phyloP scores from a whole-genome alignment of 2,797 vertebrate species.

The Thunnus albacares region DNA sequence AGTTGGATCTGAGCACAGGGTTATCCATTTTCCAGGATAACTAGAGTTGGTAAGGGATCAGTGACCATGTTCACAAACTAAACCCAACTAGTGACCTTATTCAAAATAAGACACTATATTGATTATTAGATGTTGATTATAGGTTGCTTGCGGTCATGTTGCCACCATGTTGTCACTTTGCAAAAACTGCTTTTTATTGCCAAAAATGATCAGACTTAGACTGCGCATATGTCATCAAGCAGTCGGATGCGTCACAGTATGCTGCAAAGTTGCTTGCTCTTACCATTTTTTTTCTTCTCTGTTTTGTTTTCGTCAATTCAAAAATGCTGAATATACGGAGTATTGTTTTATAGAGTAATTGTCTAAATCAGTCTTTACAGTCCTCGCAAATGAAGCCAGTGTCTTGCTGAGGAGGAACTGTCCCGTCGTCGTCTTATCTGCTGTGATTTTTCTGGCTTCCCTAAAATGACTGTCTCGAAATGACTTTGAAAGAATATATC shows the following conservation, averaged over 20 bases:
- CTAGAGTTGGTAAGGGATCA: background rate
- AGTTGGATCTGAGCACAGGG: constrained; percentile 8
- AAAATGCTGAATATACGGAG: background rate
- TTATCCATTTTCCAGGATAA: constrained; percentile 18
- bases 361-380: background rate
- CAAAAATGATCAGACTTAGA: background rate
- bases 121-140: background rate
- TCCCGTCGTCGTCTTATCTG: background rate
- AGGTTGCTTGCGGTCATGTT: background rate
- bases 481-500: background rate
- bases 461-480: background rate
- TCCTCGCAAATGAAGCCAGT: background rate
- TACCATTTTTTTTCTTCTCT: background rate
- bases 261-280: background rate
- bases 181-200: background rate
- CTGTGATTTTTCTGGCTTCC: background rate
- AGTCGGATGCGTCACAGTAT: background rate
- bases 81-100: background rate
- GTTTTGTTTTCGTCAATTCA: background rate
- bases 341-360: background rate
- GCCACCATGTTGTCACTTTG: background rate
- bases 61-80: constrained; percentile 4
- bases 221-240: background rate
- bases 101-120: background rate
- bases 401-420: background rate